Percentiles rank a stretch among this genome's conserved stretches.
Evolutionary conservation across 2,888 invertebrate species (phyloP).

Genomic region (Zelleria hepariella): DNA sequence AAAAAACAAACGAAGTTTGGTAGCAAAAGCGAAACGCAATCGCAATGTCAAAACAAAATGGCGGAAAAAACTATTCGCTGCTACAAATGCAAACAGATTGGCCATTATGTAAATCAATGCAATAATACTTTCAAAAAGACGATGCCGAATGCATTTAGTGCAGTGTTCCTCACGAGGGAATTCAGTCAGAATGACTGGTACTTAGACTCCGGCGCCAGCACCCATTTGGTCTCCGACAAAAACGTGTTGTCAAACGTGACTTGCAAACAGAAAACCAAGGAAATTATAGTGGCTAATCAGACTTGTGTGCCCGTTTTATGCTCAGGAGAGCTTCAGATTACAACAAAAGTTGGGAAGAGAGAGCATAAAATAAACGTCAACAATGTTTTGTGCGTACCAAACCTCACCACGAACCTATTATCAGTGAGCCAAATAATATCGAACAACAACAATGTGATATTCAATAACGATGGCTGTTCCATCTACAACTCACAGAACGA

Average conservation of each 20-base stretch:
- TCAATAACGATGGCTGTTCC: no score
- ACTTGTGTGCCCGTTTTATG: constrained; percentile 8
- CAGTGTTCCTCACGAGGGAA: constrained; percentile 13
- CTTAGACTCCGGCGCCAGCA: constrained; percentile 14
- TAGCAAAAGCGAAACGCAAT: neutral
- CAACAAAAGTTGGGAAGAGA: constrained; percentile 5
- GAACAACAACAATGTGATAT: no score
- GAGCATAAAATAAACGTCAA: constrained; percentile 8
- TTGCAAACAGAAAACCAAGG: neutral
- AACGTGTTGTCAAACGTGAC: constrained; percentile 6
- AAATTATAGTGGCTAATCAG: constrained; percentile 12
- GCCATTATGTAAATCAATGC: constrained; percentile 10
- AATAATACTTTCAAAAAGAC: neutral
- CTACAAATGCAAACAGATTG: constrained; percentile 13
- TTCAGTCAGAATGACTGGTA: constrained; percentile 14
- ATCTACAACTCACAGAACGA: neutral
- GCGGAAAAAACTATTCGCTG: no score
- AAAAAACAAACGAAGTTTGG: constrained; percentile 3
- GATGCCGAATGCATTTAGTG: constrained; percentile 13
- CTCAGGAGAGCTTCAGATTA: constrained; percentile 10
- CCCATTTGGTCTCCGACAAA: constrained; percentile 14
- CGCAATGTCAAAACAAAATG: constrained; percentile 5
- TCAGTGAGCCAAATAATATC: no score
- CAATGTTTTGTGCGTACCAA: no score
- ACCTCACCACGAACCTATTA: no score